These are phyloP conservation scores for Drosophila colorata DNA, from an alignment of 2,888 invertebrate genomes.

Conservation along the genomic window DNA sequence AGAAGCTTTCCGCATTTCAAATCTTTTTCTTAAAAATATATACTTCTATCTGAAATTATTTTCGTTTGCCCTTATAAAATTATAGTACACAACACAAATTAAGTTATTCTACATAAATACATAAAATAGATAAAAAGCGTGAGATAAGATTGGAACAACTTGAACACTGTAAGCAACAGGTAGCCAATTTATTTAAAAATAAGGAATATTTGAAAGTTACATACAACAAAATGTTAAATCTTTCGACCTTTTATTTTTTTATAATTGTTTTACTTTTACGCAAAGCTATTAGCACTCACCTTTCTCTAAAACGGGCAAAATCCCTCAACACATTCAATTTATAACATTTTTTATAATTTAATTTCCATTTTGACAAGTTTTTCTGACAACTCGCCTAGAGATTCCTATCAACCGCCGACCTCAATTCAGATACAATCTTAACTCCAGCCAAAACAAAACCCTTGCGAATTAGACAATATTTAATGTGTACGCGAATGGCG, in stretches of 20 bases:
- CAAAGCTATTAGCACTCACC: not conserved
- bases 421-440: conserved; percentile 1
- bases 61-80: not conserved
- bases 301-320: not conserved
- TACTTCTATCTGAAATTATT: not conserved
- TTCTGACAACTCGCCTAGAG: not conserved
- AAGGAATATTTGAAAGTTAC: no score
- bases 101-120: not conserved
- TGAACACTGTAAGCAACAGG: not conserved
- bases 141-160: not conserved
- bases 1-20: not conserved
- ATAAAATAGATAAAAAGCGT: no score
- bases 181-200: not conserved
- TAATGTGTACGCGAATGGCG: conserved; percentile 1
- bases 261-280: not conserved
- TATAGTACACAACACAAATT: not conserved
- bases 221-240: no score
- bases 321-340: not conserved
- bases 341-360: not conserved
- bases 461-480: not conserved
- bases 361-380: not conserved
- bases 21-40: not conserved
- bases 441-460: conserved; percentile 11
- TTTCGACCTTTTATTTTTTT: no score
- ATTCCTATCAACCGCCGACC: not conserved